phyloP scores from a whole-genome alignment of 2,113 vertebrate species.

The Lota lota region DNA sequence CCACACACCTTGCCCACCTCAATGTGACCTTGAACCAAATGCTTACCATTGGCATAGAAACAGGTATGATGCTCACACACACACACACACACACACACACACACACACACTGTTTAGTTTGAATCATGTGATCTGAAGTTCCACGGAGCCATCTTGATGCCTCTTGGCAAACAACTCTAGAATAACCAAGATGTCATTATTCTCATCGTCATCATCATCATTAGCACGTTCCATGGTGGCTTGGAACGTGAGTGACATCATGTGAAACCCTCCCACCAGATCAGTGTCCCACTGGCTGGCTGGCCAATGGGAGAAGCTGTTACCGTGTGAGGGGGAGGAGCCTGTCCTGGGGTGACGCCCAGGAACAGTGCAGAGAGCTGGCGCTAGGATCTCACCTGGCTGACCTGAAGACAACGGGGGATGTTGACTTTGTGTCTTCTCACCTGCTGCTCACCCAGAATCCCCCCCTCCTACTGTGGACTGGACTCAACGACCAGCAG shows the following conservation, averaged over 20 bases:
- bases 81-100: neutral
- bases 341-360: conserved; percentile 72
- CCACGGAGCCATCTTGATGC: too few relatives aligned
- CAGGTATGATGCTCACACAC: conserved; percentile 67
- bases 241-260: neutral
- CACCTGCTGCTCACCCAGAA: conserved; percentile 68
- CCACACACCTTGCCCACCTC: conserved; percentile 56
- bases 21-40: conserved; percentile 74
- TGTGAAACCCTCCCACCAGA: conserved; percentile 55
- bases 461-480: conserved; percentile 81
- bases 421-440: conserved; percentile 72
- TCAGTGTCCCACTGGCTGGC: conserved; percentile 77
- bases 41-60: conserved; percentile 73
- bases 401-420: conserved; percentile 73
- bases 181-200: neutral
- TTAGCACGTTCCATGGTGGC: neutral
- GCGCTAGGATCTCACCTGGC: conserved; percentile 72
- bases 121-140: too few relatives aligned
- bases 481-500: conserved; percentile 79
- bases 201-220: neutral
- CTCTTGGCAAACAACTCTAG: too few relatives aligned
- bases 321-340: conserved; percentile 67
- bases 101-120: neutral
- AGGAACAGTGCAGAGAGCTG: conserved; percentile 58
- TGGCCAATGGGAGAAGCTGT: conserved; percentile 77